Conservation (phyloP, 2,888 invertebrate species). For the Keiferia lycopersicella region DNA sequence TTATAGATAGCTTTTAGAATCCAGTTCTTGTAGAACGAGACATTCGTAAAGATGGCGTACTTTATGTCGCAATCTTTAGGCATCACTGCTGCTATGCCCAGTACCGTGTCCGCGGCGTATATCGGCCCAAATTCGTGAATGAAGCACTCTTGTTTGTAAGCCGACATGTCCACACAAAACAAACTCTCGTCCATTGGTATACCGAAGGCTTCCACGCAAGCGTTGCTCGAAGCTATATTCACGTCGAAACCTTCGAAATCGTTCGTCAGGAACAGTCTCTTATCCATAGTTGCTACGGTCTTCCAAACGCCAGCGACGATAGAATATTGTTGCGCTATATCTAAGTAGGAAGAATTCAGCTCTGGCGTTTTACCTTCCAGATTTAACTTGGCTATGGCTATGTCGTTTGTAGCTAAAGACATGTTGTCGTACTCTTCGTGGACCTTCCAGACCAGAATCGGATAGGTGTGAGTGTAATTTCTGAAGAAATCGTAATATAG, state of each 20-base stretch:
- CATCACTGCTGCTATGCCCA: slow-evolving; percentile 56
- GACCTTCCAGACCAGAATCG: slow-evolving; percentile 61
- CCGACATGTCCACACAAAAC: slow-evolving; percentile 59
- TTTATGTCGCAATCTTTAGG: slow-evolving; percentile 59
- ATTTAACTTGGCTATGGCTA: slow-evolving; percentile 65
- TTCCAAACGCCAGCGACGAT: slow-evolving; percentile 64
- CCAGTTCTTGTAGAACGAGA: slow-evolving; percentile 46
- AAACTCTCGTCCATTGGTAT: slow-evolving; percentile 53
- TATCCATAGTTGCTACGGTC: slow-evolving; percentile 65
- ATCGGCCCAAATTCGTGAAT: slow-evolving; percentile 68
- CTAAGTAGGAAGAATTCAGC: slow-evolving; percentile 52
- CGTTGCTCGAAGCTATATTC: slow-evolving; percentile 36
- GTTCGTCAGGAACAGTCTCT: slow-evolving; percentile 60
- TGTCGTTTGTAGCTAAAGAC: slow-evolving; percentile 49
- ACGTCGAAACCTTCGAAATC: slow-evolving; percentile 55
- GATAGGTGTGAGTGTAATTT: slow-evolving; percentile 58
- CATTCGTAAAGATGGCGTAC: slow-evolving; percentile 47
- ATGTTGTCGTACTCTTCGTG: slow-evolving; percentile 59
- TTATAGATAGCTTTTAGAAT: slow-evolving; percentile 35
- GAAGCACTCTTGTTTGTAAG: slow-evolving; percentile 61
- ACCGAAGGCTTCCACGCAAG: slow-evolving; percentile 58
- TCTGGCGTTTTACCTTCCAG: slow-evolving; percentile 46
- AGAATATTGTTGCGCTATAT: slow-evolving; percentile 35
- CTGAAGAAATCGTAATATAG: slow-evolving; percentile 56
- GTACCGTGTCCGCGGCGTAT: slow-evolving; percentile 53